Base-by-base conservation (phyloP, 1,140 invertebrate species). In the Asobara japonica region DNA sequence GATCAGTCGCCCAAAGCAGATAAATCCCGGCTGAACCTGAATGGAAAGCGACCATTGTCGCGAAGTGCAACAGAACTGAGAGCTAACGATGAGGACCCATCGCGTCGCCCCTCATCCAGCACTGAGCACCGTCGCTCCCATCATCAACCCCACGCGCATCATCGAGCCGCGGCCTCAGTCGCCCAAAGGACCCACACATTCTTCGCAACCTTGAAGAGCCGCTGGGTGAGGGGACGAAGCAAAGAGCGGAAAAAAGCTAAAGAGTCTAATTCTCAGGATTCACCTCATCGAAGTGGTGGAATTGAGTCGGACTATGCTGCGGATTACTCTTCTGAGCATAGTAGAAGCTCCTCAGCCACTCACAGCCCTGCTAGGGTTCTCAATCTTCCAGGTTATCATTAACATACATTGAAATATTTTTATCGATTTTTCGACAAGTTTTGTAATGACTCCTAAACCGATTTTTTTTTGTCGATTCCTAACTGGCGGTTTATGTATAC, bases 311-410 rank as follows among this genome's bases (percentile, higher is more conserved):
- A 94, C 76, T 93, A 94, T 83, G 91, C 91, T 1, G 92, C 91
- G 11, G 92, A 93, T 85, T 91, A 92, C 76, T 93, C 92, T 38
- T 93, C 91, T 8, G 92, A 93, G 72, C 91, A 92, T 74, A 93
- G 91, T 76, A 81, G 79, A 74, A 87, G 86, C 69, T 93, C 90
- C 48, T 90, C 90, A 0, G 91, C 90, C 51, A 93, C 91, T 0
- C 91, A 92, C 76, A 93, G 91, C 77, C 93, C 92, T 0, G 87
- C 91, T 8, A 90, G 91, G 71, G 86, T 91, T 18, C 82, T 89
- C 67, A 84, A 83, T 84, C 81, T 86, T 77, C 81, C 88, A 76
- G 89, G 89, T 89, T 78, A 77, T 75, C 71, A 8, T 8, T 18
- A 0, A 27, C 11, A 11, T 36, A 36, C 5, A 36, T 6, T 6